These are phyloP conservation scores for Kryptolebias marmoratus DNA, from an alignment of 2,113 vertebrate genomes.

Conservation along the genomic window DNA sequence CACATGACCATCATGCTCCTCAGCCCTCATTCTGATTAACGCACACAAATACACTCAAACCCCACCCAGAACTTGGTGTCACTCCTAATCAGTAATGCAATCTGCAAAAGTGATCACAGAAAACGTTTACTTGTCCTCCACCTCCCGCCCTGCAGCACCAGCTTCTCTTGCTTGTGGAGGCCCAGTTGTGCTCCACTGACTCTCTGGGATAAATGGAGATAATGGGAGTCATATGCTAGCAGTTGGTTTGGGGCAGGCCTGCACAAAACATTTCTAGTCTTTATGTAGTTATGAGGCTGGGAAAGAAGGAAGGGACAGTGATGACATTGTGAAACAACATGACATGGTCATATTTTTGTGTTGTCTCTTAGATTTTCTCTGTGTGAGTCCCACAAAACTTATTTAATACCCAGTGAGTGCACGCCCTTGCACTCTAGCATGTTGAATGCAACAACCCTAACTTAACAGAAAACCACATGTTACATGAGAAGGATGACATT, in stretches of 20 bases:
- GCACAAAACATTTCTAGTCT: constrained; percentile 66
- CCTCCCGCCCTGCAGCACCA: constrained; percentile 48
- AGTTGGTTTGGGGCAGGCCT: constrained; percentile 58
- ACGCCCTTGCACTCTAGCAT: constrained; percentile 27
- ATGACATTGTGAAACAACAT: constrained; percentile 37
- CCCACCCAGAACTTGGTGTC: constrained; percentile 58
- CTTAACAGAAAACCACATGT: constrained; percentile 65
- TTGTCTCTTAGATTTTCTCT: constrained; percentile 30
- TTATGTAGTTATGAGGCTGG: constrained; percentile 55
- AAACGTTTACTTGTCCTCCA: constrained; percentile 46
- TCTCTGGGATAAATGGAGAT: constrained; percentile 73
- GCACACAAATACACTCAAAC: constrained; percentile 11
- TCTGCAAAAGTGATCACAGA: constrained; percentile 59
- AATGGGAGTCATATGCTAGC: constrained; percentile 78
- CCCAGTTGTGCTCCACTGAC: constrained; percentile 72
- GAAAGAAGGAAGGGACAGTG: constrained; percentile 41
- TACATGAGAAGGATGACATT: constrained; percentile 36
- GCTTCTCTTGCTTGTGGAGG: constrained; percentile 54
- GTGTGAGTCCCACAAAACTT: constrained; percentile 22
- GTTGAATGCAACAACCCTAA: constrained; percentile 46
- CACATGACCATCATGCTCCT: constrained; percentile 32
- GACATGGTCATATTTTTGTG: constrained; percentile 20
- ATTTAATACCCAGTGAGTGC: constrained; percentile 14
- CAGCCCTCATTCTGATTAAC: constrained; percentile 6
- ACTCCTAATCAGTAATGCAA: constrained; percentile 58